phyloP scores from a whole-genome alignment of 2,113 vertebrate genomes.

The Polypterus senegalus region DNA sequence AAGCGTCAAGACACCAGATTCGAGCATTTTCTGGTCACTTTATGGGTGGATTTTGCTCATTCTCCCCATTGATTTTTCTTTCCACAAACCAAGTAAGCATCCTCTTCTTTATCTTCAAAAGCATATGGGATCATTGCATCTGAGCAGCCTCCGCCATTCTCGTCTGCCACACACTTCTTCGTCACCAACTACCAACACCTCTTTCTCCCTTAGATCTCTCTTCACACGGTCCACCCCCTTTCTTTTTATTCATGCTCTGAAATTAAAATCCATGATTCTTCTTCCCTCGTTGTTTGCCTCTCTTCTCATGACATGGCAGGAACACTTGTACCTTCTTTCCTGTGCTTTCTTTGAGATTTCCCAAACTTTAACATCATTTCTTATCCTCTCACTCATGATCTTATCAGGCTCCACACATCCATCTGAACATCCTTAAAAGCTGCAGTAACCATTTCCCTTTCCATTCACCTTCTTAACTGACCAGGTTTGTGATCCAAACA shows the following conservation, averaged over 20 bases:
- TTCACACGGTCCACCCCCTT: not conserved
- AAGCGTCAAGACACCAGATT: not conserved
- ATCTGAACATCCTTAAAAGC: too few species aligned
- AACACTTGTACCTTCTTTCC: not conserved
- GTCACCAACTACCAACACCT: not conserved
- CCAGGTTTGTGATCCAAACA: too few species aligned
- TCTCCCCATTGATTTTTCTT: not conserved
- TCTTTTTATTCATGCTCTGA: not conserved
- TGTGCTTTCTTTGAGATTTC: too few species aligned
- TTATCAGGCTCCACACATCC: too few species aligned
- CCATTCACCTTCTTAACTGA: too few species aligned
- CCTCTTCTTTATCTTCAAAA: not conserved
- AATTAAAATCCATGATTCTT: not conserved
- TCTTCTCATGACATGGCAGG: not conserved
- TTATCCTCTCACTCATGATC: too few species aligned
- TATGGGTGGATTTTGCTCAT: not conserved
- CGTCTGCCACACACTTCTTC: not conserved
- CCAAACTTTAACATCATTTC: too few species aligned
- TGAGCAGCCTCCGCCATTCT: too few species aligned
- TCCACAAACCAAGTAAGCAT: not conserved
- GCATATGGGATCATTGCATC: not conserved
- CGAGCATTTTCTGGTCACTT: not conserved
- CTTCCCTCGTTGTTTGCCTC: constrained; percentile 16
- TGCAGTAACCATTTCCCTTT: too few species aligned
- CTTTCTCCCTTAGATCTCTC: too few species aligned